Conservation (phyloP, 1,140 invertebrate species). For the Drosophila rhopaloa region DNA sequence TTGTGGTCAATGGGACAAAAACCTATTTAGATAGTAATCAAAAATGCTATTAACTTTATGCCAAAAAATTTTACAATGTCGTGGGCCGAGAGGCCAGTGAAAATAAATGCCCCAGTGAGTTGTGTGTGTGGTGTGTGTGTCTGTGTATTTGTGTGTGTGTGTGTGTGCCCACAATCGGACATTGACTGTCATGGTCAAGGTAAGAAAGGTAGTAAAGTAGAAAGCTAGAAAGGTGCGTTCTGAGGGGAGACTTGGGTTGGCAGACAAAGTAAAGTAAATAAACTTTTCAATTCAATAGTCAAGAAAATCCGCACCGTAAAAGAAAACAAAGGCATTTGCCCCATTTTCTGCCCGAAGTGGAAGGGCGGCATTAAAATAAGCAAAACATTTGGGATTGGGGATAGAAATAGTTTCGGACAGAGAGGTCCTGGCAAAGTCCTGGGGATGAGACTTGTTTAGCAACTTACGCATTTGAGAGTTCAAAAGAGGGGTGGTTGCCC, state of each 20-base stretch:
- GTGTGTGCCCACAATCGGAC: slow-evolving; percentile 21
- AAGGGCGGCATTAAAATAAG: slow-evolving; percentile 47
- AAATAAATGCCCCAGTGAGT: background rate
- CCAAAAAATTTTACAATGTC: slow-evolving; percentile 75
- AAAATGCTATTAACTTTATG: slow-evolving; percentile 77
- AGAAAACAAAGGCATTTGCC: slow-evolving; percentile 56
- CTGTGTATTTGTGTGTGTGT: background rate
- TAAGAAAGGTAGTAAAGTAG: slow-evolving; percentile 15
- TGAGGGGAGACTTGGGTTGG: background rate
- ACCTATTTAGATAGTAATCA: slow-evolving; percentile 76
- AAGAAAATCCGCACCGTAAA: slow-evolving; percentile 69
- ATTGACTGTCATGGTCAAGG: slow-evolving; percentile 60
- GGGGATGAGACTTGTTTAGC: slow-evolving; percentile 44
- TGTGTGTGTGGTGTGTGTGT: too few species aligned
- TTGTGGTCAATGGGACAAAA: slow-evolving; percentile 75
- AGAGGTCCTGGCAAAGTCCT: slow-evolving; percentile 8
- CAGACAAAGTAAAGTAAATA: slow-evolving; percentile 60
- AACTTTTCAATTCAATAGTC: slow-evolving; percentile 75
- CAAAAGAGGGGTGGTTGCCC: background rate
- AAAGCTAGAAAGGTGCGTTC: slow-evolving; percentile 24
- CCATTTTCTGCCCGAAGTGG: slow-evolving; percentile 15
- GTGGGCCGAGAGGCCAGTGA: slow-evolving; percentile 10
- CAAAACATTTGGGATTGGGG: slow-evolving; percentile 40
- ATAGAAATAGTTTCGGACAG: slow-evolving; percentile 57
- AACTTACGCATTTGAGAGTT: slow-evolving; percentile 53